Conservation (phyloP, 2,113 vertebrate genomes). For the Butorides virescens region DNA sequence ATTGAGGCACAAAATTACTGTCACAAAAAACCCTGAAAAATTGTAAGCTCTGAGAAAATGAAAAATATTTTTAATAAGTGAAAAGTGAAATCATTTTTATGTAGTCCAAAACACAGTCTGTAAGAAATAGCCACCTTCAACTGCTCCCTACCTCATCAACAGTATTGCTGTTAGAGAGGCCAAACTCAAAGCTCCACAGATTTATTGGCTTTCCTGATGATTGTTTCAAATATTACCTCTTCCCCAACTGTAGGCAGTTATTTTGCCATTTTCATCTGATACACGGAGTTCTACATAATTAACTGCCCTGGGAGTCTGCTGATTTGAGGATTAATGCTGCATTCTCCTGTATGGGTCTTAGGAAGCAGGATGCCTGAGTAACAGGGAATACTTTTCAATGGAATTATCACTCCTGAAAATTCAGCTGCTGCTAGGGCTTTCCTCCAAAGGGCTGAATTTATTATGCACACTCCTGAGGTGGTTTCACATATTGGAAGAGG, state of each 20-base stretch:
- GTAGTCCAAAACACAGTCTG: not conserved
- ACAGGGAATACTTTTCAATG: not conserved
- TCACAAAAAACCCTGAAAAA: not conserved
- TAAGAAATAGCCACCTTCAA: conserved; percentile 6
- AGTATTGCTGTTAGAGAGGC: not conserved
- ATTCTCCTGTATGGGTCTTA: not conserved
- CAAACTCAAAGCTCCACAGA: not conserved
- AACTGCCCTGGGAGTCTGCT: not conserved
- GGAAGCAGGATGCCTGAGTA: not conserved
- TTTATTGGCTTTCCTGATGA: not conserved
- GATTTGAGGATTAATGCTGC: conserved; percentile 5
- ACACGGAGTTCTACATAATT: not conserved
- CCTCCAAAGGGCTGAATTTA: not conserved
- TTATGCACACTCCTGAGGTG: not conserved
- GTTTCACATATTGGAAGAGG: not conserved
- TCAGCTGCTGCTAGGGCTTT: not conserved
- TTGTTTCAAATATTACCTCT: conserved; percentile 16
- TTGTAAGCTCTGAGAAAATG: not conserved
- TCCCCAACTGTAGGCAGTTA: not conserved
- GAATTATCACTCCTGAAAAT: not conserved
- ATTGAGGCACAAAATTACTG: not conserved
- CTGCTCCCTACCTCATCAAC: not conserved
- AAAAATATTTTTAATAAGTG: conserved; percentile 13
- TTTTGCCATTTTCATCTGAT: conserved; percentile 8
- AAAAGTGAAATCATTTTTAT: not conserved